Percentiles rank a stretch among this genome's conserved stretches.
phyloP scores from a whole-genome alignment of 2,113 vertebrate genomes.

The Upupa epops region DNA sequence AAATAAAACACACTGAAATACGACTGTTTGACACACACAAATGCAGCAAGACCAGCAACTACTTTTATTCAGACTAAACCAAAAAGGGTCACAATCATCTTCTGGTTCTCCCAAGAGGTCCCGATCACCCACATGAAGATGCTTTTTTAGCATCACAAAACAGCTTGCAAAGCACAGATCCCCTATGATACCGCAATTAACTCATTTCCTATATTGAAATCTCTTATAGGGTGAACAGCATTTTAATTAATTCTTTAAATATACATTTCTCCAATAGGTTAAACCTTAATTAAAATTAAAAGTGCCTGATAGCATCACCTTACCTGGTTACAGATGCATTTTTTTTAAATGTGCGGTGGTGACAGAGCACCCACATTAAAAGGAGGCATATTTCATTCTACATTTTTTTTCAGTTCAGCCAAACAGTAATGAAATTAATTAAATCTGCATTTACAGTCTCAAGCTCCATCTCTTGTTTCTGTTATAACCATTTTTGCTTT shows the following conservation, averaged over 20 bases:
- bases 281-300: conserved; percentile 59
- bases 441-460: not conserved
- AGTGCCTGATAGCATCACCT: conserved; percentile 39
- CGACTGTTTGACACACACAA: not conserved
- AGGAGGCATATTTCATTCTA: not conserved
- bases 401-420: not conserved
- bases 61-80: not conserved
- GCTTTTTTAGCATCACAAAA: conserved; percentile 34
- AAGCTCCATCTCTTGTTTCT: not conserved
- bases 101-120: not conserved
- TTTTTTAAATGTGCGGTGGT: not conserved
- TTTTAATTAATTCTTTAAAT: conserved; percentile 61
- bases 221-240: not conserved
- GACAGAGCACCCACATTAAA: conserved; percentile 26
- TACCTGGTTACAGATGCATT: conserved; percentile 28
- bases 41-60: not conserved
- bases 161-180: conserved; percentile 48
- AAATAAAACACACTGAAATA: conserved; percentile 8
- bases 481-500: not conserved
- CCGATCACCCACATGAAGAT: not conserved
- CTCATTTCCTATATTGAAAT: conserved; percentile 26
- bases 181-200: not conserved
- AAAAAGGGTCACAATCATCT: not conserved
- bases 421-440: conserved; percentile 6
- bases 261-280: conserved; percentile 43